Evolutionary conservation across 2,888 invertebrate species (phyloP), one percentile per base, ranked within the genome.

Genomic region (Habrosyne pyritoides): DNA sequence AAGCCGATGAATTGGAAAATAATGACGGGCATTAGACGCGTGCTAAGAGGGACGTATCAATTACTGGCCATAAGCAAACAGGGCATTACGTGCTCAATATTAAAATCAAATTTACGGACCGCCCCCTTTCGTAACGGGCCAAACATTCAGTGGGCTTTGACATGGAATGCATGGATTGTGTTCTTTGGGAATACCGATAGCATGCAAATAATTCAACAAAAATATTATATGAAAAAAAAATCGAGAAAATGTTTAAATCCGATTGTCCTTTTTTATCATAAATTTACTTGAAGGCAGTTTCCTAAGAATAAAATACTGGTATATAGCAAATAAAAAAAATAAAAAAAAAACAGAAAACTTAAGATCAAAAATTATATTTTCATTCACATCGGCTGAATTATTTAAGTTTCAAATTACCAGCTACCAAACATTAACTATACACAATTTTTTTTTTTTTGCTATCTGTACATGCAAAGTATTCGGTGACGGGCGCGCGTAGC

Each of bases 91-190:
- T 79, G 84, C 80, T 89, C 84, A 82, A 84, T 89, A 92, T 92
- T 92, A 92, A 92, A 92, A 91, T 88, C 91, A 79, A 89, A 91
- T 92, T 92, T 88, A 90, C 89, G 86, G 58, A 69, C 83, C 83
- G 76, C 80, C 79, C 75, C 67, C 65, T 69, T 63, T 64, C 69
- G 70, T 67, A 55, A 57, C 61, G 64, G 52, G 56, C 42, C 53
- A 52, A 54, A 55, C 54, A 57, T 57, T 54, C 55, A 47, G 42
- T 42, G 55, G 22, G 47, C 33, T 61, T 58, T 56, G 64, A 59
- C 59, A 61, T 56, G 67, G 67, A 55, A 61, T 67, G 60, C 78
- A 71, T 73, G 71, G 70, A 72, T 64, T 68, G 61, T 63, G 54
- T 59, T 59, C 59, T 57, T 54, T 53, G 33, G 56, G 79, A 42